Conservation (phyloP, 2,797 vertebrate species). For the Brotula barbata region DNA sequence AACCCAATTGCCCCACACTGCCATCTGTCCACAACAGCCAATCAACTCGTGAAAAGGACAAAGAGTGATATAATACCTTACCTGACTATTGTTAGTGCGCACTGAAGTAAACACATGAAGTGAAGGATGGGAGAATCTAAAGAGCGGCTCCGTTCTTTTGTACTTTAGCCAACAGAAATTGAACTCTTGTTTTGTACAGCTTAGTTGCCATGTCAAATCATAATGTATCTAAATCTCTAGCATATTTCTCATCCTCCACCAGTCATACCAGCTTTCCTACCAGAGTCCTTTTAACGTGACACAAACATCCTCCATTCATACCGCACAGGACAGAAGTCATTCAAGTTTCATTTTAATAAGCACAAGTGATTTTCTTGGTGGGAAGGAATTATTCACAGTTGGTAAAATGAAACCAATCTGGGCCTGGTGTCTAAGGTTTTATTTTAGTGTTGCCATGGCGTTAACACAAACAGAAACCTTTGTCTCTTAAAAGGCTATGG, state of each 20-base stretch:
- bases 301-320: constrained; percentile 11
- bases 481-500: constrained; percentile 48
- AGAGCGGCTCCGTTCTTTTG: constrained; percentile 9
- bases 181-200: not conserved
- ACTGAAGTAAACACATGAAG: constrained; percentile 69
- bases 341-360: constrained; percentile 43
- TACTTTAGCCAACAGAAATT: constrained; percentile 2
- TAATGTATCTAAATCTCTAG: not conserved
- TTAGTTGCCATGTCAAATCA: not conserved
- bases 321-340: not conserved
- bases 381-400: constrained; percentile 33
- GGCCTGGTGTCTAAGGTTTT: constrained; percentile 13
- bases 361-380: constrained; percentile 32
- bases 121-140: constrained; percentile 53
- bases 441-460: constrained; percentile 55
- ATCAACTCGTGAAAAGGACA: constrained; percentile 76
- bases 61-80: constrained; percentile 76
- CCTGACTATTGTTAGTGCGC: constrained; percentile 71
- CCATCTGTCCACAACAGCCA: constrained; percentile 79
- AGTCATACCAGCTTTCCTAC: too few species aligned
- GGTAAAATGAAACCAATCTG: constrained; percentile 57
- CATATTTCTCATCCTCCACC: constrained; percentile 2
- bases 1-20: constrained; percentile 75
- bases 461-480: constrained; percentile 69
- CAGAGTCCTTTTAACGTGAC: constrained; percentile 1